These are phyloP conservation scores for Garra rufa DNA, from an alignment of 2,113 vertebrate species.

Conservation along the genomic window DNA sequence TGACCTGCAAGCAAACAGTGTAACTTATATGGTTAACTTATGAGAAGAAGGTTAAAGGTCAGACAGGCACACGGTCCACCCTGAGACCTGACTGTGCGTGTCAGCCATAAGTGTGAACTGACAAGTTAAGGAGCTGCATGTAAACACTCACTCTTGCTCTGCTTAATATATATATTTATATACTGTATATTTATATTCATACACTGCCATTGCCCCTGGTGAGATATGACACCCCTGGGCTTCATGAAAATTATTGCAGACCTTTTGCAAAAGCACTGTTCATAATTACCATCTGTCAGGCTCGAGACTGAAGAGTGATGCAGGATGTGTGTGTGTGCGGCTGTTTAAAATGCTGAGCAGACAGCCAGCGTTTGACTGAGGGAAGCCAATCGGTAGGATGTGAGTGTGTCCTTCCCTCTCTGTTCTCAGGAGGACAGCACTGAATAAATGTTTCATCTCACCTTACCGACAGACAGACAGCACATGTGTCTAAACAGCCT, in stretches of 20 bases:
- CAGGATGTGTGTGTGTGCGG: conserved; percentile 54
- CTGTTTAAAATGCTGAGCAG: conserved; percentile 50
- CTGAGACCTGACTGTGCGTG: neutral
- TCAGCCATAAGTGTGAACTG: neutral
- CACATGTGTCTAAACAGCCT: neutral
- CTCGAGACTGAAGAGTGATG: conserved; percentile 64
- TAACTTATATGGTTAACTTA: neutral
- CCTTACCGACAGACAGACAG: neutral
- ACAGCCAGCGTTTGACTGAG: conserved; percentile 42
- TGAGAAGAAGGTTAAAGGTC: conserved; percentile 4
- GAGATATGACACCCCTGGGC: conserved; percentile 71
- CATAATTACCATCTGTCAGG: conserved; percentile 77
- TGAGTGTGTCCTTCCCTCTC: conserved; percentile 17
- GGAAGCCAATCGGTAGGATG: conserved; percentile 43
- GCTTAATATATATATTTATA: conserved; percentile 19
- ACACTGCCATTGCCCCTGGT: conserved; percentile 59
- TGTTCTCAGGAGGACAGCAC: conserved; percentile 29
- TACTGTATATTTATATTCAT: conserved; percentile 43
- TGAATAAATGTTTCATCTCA: conserved; percentile 17
- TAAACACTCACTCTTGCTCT: conserved; percentile 12
- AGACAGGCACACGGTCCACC: neutral
- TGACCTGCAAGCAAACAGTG: neutral
- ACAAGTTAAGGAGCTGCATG: conserved; percentile 11
- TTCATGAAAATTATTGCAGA: conserved; percentile 76
- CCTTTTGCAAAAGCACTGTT: conserved; percentile 70